Base-by-base conservation (phyloP, 2,113 vertebrate genomes). In the Pachypanchax playfairii region DNA sequence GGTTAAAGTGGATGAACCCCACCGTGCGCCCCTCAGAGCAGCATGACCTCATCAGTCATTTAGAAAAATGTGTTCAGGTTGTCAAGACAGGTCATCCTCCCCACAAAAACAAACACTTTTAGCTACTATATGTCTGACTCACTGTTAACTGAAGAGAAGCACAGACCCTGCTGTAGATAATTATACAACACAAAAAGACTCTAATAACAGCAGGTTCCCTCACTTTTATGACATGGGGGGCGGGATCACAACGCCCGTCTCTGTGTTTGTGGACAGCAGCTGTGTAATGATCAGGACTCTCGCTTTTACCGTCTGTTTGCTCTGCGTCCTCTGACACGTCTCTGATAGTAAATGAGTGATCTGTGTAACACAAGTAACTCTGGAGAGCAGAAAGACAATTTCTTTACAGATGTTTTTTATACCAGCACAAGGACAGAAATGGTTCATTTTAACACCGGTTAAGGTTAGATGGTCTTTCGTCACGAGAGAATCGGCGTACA, bases 261-360 rank as follows among this genome's bases (percentile, higher is more conserved):
- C 55, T 60, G 63, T 85, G 78, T 85, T 82, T 87, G 78, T 77
- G 57, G 69, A 76, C 49, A 46, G 58, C 77, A 75, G 72, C 73
- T 73, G 77, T 75, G 65, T 54, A 70, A 87, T 54, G 72, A 50
- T 69, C 74, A 86, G 48, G 39, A 11, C 43, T 55, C 31, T 65
- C 46, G 82, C 46, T 60, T 67, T 78, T 63, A 67, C 44, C 26
- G 52, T 42, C 14, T 69, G 64, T 87, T 85, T 85, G 75, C 48
- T 44, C 52, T 67, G 58, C 24, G 14, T 28, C 55, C 14, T n/a
- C 71, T 53, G 73, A 70, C 11, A 58, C 25, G 26, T 58, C 64
- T 53, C 51, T 44, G 84, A 86, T 85, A 85, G 75, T 49, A 5
- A 59, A 38, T 8, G n/a, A 52, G 11, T 77, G 47, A 25, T 46